These are phyloP conservation scores for Atta texana DNA, from an alignment of 1,140 invertebrate genomes.

Conservation along the genomic window DNA sequence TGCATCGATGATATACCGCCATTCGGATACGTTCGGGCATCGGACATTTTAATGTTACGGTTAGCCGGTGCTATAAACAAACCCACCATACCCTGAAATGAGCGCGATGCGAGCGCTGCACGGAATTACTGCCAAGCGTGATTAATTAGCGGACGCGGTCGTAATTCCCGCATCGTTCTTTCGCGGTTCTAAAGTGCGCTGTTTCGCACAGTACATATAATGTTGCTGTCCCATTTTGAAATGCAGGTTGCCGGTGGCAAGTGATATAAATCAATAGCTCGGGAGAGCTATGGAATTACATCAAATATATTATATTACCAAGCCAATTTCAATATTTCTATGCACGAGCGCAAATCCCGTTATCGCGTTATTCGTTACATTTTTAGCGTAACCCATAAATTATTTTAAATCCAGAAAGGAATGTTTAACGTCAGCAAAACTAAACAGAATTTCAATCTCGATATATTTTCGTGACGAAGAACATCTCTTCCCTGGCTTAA, in stretches of 20 bases:
- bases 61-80: conserved; percentile 73
- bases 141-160: conserved; percentile 68
- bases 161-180: conserved; percentile 62
- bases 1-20: conserved; percentile 65
- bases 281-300: conserved; percentile 32
- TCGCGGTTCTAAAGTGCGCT: conserved; percentile 56
- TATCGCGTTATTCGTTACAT: not conserved
- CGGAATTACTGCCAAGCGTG: conserved; percentile 69
- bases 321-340: conserved; percentile 3
- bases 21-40: conserved; percentile 43
- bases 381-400: not conserved
- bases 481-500: too few relatives aligned
- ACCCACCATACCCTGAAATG: conserved; percentile 63
- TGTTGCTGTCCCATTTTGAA: conserved; percentile 48
- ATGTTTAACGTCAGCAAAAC: too few relatives aligned
- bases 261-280: conserved; percentile 61
- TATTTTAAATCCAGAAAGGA: not conserved
- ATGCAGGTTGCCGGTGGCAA: conserved; percentile 52
- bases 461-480: not conserved
- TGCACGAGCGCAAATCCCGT: not conserved
- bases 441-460: not conserved
- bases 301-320: not conserved
- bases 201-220: conserved; percentile 46
- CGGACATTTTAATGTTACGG: conserved; percentile 73
- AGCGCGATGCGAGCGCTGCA: conserved; percentile 55